Evolutionary conservation across 1,140 invertebrate genomes (phyloP).

Genomic region (Geopemphigus sp.): DNA sequence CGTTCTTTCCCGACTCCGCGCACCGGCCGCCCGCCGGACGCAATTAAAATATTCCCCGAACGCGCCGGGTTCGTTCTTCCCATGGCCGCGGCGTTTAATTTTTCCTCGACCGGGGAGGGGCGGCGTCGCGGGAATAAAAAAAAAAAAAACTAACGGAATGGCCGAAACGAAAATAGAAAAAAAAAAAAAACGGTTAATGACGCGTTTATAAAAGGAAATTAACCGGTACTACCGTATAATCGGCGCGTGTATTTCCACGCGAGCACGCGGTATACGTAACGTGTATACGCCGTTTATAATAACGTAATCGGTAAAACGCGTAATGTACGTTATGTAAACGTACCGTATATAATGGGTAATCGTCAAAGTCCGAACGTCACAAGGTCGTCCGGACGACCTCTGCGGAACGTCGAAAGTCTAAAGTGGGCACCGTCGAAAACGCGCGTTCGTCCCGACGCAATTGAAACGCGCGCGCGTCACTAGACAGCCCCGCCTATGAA

Average conservation of each 20-base stretch:
- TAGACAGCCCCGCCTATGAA: too few relatives aligned
- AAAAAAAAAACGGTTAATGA: not conserved
- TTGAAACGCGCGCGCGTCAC: too few relatives aligned
- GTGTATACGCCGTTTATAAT: too few relatives aligned
- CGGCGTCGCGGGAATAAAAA: not conserved
- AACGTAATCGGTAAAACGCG: too few relatives aligned
- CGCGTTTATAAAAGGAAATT: not conserved
- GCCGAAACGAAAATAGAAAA: too few relatives aligned
- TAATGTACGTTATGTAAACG: not conserved
- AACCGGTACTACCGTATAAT: too few relatives aligned
- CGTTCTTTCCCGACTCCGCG: too few relatives aligned
- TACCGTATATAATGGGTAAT: not conserved
- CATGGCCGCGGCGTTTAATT: not conserved
- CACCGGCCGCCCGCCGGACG: too few relatives aligned
- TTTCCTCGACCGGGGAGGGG: slow-evolving; percentile 16
- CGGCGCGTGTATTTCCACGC: too few relatives aligned
- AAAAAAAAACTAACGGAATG: not conserved
- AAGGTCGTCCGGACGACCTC: slow-evolving; percentile 3
- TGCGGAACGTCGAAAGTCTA: not conserved
- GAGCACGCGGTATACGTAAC: too few relatives aligned
- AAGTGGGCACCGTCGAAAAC: not conserved
- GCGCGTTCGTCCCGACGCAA: not conserved
- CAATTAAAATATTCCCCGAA: too few relatives aligned
- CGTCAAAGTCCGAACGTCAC: slow-evolving; percentile 14
- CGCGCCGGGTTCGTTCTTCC: not conserved